These are phyloP conservation scores for Holcopasites calliopsidis DNA, from an alignment of 1,140 invertebrate genomes.

Conservation along the genomic window DNA sequence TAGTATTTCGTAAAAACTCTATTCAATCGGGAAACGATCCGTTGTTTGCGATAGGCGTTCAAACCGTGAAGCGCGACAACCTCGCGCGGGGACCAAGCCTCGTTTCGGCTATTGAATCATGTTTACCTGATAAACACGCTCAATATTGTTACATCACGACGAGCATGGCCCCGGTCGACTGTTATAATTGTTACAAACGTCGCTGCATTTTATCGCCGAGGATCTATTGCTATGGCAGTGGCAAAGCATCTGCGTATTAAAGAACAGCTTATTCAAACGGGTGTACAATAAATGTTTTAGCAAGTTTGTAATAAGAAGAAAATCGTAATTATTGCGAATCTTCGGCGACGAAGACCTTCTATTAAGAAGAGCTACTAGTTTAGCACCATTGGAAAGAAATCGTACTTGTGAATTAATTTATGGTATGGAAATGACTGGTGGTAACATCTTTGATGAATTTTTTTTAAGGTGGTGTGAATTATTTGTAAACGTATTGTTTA, in stretches of 20 bases:
- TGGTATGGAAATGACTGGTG: too few species aligned
- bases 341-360: not conserved
- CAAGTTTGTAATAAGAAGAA: too few species aligned
- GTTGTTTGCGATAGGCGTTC: conserved; percentile 31
- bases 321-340: not conserved
- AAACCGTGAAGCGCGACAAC: conserved; percentile 6
- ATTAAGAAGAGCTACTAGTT: conserved; percentile 1
- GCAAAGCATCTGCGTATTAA: not conserved
- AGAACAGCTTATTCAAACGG: not conserved
- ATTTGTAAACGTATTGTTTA: conserved; percentile 58
- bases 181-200: conserved; percentile 22
- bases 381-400: conserved; percentile 19
- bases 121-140: conserved; percentile 70
- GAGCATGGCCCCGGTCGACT: conserved; percentile 27
- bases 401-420: not conserved
- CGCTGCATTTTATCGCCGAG: conserved; percentile 25
- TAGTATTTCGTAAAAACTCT: conserved; percentile 24
- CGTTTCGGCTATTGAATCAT: conserved; percentile 64
- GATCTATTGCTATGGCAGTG: conserved; percentile 44
- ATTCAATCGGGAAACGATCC: conserved; percentile 39
- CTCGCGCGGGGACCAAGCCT: conserved; percentile 25
- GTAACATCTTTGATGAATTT: too few species aligned
- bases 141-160: conserved; percentile 57
- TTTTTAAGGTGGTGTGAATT: too few species aligned
- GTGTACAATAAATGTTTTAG: not conserved